Conservation (phyloP, 2,113 vertebrate genomes). For the Castor canadensis region DNA sequence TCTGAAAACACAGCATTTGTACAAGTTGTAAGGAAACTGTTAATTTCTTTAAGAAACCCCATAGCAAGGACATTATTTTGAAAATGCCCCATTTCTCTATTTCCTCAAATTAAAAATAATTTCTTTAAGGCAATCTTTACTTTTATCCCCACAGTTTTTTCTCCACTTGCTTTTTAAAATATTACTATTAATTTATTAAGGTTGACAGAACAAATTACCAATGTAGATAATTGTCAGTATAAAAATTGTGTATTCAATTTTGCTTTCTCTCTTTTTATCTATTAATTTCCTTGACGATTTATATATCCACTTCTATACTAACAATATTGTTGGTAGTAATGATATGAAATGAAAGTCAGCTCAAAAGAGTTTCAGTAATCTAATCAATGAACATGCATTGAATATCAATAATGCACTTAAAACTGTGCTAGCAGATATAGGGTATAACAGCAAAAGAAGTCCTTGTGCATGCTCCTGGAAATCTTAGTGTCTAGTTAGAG, state of each 20-base stretch:
- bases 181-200: neutral
- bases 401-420: constrained; percentile 25
- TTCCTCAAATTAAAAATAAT: neutral
- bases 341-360: neutral
- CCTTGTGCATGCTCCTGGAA: neutral
- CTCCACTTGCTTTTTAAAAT: neutral
- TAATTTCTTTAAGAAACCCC: neutral
- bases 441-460: neutral
- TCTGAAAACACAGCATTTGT: neutral
- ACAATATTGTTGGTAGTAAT: neutral
- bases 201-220: neutral
- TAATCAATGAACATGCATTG: constrained; percentile 31
- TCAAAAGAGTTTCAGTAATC: neutral
- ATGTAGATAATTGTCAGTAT: neutral
- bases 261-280: neutral
- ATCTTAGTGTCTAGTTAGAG: constrained; percentile 14
- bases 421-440: neutral
- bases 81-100: neutral
- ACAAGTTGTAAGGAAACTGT: neutral
- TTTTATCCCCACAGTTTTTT: neutral
- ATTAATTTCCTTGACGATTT: neutral
- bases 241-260: neutral
- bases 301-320: neutral
- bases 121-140: neutral
- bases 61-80: neutral